phyloP scores from a whole-genome alignment of 2,888 invertebrate genomes.

The Caenorhabditis macrosperma region DNA sequence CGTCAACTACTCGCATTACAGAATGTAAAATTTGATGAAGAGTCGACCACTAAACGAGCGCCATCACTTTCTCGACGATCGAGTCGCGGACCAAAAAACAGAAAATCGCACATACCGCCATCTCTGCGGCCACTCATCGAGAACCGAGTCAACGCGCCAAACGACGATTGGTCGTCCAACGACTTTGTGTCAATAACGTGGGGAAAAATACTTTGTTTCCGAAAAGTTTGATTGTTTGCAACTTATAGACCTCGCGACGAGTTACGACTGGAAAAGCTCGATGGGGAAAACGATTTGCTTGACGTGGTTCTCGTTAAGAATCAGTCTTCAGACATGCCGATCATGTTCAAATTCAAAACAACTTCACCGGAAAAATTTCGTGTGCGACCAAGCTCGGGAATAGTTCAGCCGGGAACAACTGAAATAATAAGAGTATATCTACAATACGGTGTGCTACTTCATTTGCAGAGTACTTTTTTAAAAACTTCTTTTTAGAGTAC shows the following conservation, averaged over 20 bases:
- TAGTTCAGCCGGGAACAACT: conserved; percentile 66
- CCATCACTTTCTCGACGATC: conserved; percentile 61
- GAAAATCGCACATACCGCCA: conserved; percentile 64
- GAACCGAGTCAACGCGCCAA: conserved; percentile 60
- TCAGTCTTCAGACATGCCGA: conserved; percentile 57
- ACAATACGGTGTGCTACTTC: conserved; percentile 69
- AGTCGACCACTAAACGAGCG: conserved; percentile 61
- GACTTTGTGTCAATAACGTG: conserved; percentile 64
- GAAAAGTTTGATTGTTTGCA: background rate
- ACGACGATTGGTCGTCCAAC: conserved; percentile 61
- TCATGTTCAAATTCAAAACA: conserved; percentile 87
- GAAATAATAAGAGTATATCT: conserved; percentile 72
- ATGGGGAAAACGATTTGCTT: conserved; percentile 68
- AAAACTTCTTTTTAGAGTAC: conserved; percentile 65
- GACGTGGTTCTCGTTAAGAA: conserved; percentile 70
- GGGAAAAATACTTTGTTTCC: background rate
- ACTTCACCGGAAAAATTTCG: conserved; percentile 95
- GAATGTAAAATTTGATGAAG: conserved; percentile 72
- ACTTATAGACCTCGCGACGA: conserved; percentile 70
- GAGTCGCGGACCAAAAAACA: conserved; percentile 62
- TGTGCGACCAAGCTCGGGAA: conserved; percentile 86
- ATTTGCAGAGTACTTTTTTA: too few species aligned
- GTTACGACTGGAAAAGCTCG: conserved; percentile 62
- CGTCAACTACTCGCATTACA: conserved; percentile 37
- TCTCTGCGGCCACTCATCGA: conserved; percentile 63